These are phyloP conservation scores for Clarias gariepinus DNA, from an alignment of 2,113 vertebrate genomes.

Conservation along the genomic window DNA sequence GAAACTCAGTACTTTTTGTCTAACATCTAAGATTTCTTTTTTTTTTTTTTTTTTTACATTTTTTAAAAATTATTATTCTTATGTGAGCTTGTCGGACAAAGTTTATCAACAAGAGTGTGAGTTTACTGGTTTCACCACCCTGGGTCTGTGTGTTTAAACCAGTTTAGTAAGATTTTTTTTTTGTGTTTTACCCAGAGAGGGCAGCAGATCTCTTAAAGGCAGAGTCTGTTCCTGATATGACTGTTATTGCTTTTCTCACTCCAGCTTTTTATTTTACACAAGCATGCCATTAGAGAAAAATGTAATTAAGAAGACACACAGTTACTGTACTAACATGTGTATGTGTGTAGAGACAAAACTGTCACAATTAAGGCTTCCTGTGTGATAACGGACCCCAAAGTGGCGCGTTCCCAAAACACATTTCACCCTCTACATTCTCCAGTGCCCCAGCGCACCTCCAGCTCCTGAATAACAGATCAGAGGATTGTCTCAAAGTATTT, in stretches of 20 bases:
- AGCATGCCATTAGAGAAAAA: background rate
- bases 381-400: background rate
- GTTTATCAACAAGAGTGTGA: background rate
- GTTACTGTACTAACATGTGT: background rate
- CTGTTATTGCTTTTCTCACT: background rate
- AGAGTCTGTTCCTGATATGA: background rate
- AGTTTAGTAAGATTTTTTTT: background rate
- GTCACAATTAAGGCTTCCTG: background rate
- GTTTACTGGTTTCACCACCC: background rate
- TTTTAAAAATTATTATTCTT: too few species aligned
- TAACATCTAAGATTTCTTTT: background rate
- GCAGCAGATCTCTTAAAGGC: conserved; percentile 17
- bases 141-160: background rate
- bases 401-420: background rate
- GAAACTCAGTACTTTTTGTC: background rate
- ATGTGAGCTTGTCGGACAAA: background rate
- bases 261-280: background rate
- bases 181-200: conserved; percentile 28
- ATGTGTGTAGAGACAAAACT: background rate
- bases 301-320: background rate
- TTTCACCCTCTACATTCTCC: background rate
- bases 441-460: background rate
- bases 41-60: too few species aligned
- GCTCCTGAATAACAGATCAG: background rate
- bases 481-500: background rate